phyloP scores from a whole-genome alignment of 2,888 invertebrate genomes.

The Blera fallax region DNA sequence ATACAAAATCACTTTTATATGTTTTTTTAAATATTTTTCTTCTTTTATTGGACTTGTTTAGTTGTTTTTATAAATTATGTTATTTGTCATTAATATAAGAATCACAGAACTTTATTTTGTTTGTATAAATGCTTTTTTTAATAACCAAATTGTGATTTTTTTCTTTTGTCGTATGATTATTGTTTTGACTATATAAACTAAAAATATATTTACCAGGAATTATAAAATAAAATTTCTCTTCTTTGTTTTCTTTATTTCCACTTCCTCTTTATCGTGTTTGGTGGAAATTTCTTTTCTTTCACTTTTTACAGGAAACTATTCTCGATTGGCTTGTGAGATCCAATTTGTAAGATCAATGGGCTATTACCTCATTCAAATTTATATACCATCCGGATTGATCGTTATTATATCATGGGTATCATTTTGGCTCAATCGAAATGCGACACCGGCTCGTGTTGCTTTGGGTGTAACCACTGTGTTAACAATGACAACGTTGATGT shows the following conservation, averaged over 20 bases:
- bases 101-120: conserved; percentile 63
- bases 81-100: conserved; percentile 43
- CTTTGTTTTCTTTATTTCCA: conserved; percentile 71
- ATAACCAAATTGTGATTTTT: conserved; percentile 20
- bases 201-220: conserved; percentile 41
- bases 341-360: conserved; percentile 99
- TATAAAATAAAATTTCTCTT: conserved; percentile 75
- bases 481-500: conserved; percentile 99
- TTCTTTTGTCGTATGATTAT: conserved; percentile 3
- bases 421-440: conserved; percentile 97
- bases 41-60: conserved; percentile 49
- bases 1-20: conserved; percentile 57
- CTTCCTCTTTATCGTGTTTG: conserved; percentile 26
- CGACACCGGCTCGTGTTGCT: conserved; percentile 96
- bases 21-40: conserved; percentile 3
- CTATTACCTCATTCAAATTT: conserved; percentile 99
- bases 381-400: conserved; percentile 98
- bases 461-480: conserved; percentile 97
- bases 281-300: conserved; percentile 47
- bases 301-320: conserved; percentile 92
- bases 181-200: background rate
- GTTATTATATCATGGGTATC: conserved; percentile 99
- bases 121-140: conserved; percentile 63
- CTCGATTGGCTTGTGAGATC: conserved; percentile 97
- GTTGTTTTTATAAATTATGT: conserved; percentile 18